These are phyloP conservation scores for Clostera curtula DNA, from an alignment of 2,888 invertebrate genomes.

Conservation along the genomic window DNA sequence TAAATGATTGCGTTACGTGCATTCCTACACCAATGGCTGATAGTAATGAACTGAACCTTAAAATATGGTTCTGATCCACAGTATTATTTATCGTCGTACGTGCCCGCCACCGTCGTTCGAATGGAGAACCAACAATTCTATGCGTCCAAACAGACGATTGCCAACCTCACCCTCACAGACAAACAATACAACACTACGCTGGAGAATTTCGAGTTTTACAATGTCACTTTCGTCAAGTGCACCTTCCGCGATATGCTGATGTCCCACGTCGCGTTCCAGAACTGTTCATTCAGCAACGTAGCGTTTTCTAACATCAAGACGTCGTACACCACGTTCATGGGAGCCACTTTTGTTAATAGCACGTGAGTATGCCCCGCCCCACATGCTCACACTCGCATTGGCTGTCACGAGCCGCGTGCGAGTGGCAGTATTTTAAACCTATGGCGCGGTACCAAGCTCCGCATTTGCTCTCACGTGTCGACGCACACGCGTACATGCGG, in stretches of 20 bases:
- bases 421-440: too few relatives aligned
- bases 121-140: conserved; percentile 49
- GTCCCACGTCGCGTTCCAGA: conserved; percentile 81
- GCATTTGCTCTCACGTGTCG: too few relatives aligned
- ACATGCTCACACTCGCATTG: too few relatives aligned
- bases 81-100: conserved; percentile 73
- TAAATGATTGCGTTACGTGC: too few relatives aligned
- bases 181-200: conserved; percentile 73
- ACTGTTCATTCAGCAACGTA: conserved; percentile 80
- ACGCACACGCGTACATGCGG: too few relatives aligned
- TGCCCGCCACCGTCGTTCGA: conserved; percentile 61
- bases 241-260: conserved; percentile 80
- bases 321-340: conserved; percentile 79
- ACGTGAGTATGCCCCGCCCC: too few relatives aligned
- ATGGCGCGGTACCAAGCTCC: too few relatives aligned
- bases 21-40: too few relatives aligned
- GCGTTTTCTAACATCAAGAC: conserved; percentile 83
- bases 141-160: conserved; percentile 35
- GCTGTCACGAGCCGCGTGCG: too few relatives aligned
- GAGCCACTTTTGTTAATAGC: conserved; percentile 76
- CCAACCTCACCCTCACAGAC: conserved; percentile 45
- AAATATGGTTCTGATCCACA: conserved; percentile 20
- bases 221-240: conserved; percentile 77
- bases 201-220: conserved; percentile 77
- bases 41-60: not conserved